phyloP scores from a whole-genome alignment of 2,113 vertebrate species.

The Hystrix cristata region DNA sequence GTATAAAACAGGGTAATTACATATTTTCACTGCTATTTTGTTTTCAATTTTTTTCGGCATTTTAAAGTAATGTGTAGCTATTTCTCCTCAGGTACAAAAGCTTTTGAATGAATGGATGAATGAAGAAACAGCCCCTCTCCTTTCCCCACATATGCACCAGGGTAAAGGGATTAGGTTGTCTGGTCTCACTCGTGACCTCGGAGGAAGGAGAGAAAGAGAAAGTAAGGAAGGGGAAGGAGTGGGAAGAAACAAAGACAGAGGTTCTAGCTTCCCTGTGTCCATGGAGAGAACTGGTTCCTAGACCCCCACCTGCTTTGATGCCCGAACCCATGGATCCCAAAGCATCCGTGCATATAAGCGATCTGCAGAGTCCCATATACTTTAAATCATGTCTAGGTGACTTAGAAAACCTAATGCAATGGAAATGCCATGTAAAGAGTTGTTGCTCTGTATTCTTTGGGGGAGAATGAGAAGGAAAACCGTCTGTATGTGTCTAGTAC shows the following conservation, averaged over 20 bases:
- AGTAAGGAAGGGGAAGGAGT: rapidly evolving
- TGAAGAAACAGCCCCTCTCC: not conserved
- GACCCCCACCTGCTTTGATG: not conserved
- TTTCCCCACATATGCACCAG: rapidly evolving
- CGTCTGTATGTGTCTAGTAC: not conserved
- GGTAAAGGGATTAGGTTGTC: not conserved
- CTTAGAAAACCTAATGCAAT: not conserved
- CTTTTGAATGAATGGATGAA: not conserved
- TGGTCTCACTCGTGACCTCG: too few species aligned
- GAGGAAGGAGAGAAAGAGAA: not conserved
- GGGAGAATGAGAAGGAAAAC: not conserved
- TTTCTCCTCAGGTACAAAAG: not conserved
- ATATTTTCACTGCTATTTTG: not conserved
- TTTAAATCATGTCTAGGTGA: not conserved
- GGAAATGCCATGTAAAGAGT: not conserved
- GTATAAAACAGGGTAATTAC: not conserved
- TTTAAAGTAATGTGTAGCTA: slow-evolving; percentile 5
- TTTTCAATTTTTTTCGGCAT: not conserved
- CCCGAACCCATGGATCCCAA: too few species aligned
- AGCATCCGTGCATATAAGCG: not conserved
- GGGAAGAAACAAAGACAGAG: not conserved
- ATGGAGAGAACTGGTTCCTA: too few species aligned
- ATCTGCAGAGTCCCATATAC: not conserved
- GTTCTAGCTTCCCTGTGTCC: not conserved
- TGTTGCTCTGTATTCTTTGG: not conserved